phyloP scores from a whole-genome alignment of 2,888 invertebrate species.

The Drosophila borborema region DNA sequence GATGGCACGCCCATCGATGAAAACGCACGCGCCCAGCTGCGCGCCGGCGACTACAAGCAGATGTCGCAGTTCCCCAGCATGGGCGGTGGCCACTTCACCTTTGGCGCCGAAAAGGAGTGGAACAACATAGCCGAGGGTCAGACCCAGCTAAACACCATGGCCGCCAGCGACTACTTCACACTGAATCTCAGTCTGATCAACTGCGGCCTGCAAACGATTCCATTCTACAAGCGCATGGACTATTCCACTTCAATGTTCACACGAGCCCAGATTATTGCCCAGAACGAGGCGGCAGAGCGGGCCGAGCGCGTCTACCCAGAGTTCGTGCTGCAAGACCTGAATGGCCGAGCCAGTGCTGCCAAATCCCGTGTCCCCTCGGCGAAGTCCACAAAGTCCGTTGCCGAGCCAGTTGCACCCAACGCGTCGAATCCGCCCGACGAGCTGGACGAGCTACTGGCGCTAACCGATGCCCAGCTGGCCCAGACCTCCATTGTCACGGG shows the following conservation, averaged over 20 bases:
- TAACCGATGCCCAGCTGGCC: conserved; percentile 62
- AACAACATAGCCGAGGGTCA: conserved; percentile 73
- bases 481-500: conserved; percentile 13
- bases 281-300: conserved; percentile 80
- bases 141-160: conserved; percentile 74
- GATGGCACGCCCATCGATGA: conserved; percentile 68
- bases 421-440: conserved; percentile 66
- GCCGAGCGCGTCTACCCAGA: conserved; percentile 79
- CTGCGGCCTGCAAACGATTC: conserved; percentile 85
- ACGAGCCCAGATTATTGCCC: conserved; percentile 78
- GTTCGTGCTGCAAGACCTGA: conserved; percentile 67
- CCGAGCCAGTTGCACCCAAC: neutral
- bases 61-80: conserved; percentile 83
- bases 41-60: conserved; percentile 84
- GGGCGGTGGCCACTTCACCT: conserved; percentile 84
- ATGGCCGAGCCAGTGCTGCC: conserved; percentile 35
- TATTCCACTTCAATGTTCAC: conserved; percentile 84
- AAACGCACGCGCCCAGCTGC: conserved; percentile 77
- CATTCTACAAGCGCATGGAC: conserved; percentile 85
- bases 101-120: conserved; percentile 86
- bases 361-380: conserved; percentile 55
- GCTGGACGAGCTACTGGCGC: conserved; percentile 81
- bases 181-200: conserved; percentile 84
- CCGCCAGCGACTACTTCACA: conserved; percentile 84
- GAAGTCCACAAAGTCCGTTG: conserved; percentile 28